Conservation (phyloP, 2,113 vertebrate species). For the Petroica traversi region DNA sequence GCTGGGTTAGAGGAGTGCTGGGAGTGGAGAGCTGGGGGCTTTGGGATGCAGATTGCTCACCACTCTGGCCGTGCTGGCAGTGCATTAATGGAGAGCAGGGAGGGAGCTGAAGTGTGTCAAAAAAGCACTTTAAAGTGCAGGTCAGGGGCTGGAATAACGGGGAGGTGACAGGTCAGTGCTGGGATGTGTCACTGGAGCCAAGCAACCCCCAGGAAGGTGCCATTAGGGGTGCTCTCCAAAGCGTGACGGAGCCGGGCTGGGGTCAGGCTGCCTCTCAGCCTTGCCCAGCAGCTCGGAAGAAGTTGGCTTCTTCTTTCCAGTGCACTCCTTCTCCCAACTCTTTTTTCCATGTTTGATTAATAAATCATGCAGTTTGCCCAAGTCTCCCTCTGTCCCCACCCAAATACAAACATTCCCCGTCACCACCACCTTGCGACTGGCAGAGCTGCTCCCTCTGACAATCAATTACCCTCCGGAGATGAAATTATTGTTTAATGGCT, state of each 20-base stretch:
- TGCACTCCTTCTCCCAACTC: conserved; percentile 18
- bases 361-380: conserved; percentile 74
- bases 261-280: background rate
- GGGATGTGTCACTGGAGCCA: background rate
- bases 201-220: background rate
- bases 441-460: conserved; percentile 73
- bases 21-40: background rate
- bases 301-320: conserved; percentile 11
- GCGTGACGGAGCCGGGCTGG: accelerated
- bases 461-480: conserved; percentile 83
- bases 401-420: conserved; percentile 73
- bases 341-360: conserved; percentile 62
- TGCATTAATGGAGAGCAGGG: background rate
- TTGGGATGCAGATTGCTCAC: accelerated
- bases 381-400: conserved; percentile 40
- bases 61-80: background rate
- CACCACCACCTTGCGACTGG: conserved; percentile 65
- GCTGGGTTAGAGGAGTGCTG: accelerated
- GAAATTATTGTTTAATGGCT: conserved; percentile 86
- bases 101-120: background rate
- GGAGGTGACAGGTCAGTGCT: accelerated
- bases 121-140: background rate
- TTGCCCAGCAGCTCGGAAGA: background rate
- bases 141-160: background rate
- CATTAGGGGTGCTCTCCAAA: background rate